Base-by-base conservation (phyloP, 1,140 invertebrate species). In the Whitmania pigra region DNA sequence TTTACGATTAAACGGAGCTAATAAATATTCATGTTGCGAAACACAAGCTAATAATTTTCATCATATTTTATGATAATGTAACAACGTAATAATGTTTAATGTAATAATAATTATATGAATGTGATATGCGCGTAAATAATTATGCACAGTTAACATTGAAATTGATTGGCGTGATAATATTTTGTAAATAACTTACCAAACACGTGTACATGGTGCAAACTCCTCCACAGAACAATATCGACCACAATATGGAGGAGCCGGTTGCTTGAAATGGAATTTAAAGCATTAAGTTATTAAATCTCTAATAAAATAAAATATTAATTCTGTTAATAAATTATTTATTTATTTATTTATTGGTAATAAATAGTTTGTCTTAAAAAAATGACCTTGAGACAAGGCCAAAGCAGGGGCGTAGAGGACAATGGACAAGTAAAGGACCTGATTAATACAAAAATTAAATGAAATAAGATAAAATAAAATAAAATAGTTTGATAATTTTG, bases 131-230 rank as follows among this genome's bases (percentile, higher is more conserved):
- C n/a, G n/a, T n/a, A 1, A 49, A 11, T 49, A 49, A 49, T 17
- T 49, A 49, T 49, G 15, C 43, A n/a, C n/a, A 49, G 9, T 49
- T 36, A 6, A 36, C 6, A 36, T 36, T 36, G 2, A 6, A 36
- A 36, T 36, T 6, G 6, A 36, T 36, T 2, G 31, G 6, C 31
- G 6, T 36, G 6, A 6, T 2, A 36, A 36, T 6, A 36, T 36
- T 6, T 36, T 6, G 31, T 27, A n/a, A n/a, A n/a, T n/a, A 43
- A 87, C 87, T 86, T 85, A 90, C 89, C 78, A 91, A 84, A 17
- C 88, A 87, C 0, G 89, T 89, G 77, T 92, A 92, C 77, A 91
- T 88, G 7, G 88, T 89, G 78, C 90, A 91, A 4, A 89, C 88
- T 0, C 88, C 79, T 75, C 92, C 90, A 36, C 67, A 69, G 31